phyloP scores from a whole-genome alignment of 2,113 vertebrate species.

The Dasyprocta punctata region DNA sequence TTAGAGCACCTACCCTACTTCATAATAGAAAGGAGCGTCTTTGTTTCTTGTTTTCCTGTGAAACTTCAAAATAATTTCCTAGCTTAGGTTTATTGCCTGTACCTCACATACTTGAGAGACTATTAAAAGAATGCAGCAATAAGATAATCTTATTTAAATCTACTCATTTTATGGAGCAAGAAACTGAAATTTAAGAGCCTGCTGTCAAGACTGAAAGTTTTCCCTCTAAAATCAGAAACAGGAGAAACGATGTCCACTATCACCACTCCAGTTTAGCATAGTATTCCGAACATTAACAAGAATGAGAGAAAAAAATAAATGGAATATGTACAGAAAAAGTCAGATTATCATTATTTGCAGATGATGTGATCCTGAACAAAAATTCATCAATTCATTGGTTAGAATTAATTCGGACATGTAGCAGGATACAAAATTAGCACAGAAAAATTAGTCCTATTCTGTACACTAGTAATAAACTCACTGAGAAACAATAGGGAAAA shows the following conservation, averaged over 20 bases:
- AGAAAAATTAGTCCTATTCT: not conserved
- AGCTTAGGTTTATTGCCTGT: not conserved
- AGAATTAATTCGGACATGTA: not conserved
- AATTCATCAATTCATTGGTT: not conserved
- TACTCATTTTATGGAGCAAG: not conserved
- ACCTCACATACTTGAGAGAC: not conserved
- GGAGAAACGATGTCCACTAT: not conserved
- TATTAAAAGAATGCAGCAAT: not conserved
- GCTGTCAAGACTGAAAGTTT: not conserved
- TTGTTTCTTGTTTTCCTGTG: not conserved
- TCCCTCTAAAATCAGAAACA: not conserved
- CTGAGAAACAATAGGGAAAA: not conserved
- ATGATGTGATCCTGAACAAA: not conserved
- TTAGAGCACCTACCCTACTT: not conserved
- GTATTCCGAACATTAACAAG: not conserved
- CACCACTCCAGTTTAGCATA: not conserved
- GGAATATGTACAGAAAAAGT: not conserved
- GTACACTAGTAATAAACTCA: not conserved
- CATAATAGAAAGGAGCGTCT: not conserved
- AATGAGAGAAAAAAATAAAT: not conserved
- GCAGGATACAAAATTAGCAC: not conserved
- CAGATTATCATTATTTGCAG: not conserved
- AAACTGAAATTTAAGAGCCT: not conserved
- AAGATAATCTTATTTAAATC: not conserved
- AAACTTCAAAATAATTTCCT: conserved; percentile 1